phyloP scores from a whole-genome alignment of 2,888 invertebrate genomes.

The Polydrusus pterygomalis region DNA sequence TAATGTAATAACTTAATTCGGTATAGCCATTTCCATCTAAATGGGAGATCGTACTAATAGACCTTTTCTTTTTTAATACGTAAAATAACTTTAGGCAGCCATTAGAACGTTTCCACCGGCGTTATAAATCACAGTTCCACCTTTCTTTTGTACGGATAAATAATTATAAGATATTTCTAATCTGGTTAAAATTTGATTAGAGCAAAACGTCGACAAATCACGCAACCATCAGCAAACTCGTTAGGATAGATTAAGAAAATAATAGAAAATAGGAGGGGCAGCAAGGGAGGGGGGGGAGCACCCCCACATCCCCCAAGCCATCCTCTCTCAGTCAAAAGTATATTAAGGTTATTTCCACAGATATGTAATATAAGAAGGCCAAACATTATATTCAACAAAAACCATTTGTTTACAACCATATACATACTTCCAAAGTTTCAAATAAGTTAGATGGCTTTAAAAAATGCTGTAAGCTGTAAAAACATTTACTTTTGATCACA shows the following conservation, averaged over 20 bases:
- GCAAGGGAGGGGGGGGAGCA: no score
- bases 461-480: no score
- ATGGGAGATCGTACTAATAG: background rate
- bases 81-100: background rate
- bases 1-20: slow-evolving; percentile 14
- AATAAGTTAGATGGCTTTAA: no score
- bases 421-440: no score
- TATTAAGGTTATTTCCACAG: no score
- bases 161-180: slow-evolving; percentile 7
- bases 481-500: no score
- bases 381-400: no score
- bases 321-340: no score
- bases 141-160: slow-evolving; percentile 16
- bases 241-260: slow-evolving; percentile 3
- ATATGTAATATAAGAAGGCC: no score
- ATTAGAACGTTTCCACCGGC: slow-evolving; percentile 5
- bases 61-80: background rate
- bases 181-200: slow-evolving; percentile 20
- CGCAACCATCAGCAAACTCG: background rate
- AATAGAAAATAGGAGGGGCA: no score
- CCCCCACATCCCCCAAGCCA: no score
- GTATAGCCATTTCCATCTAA: slow-evolving; percentile 19
- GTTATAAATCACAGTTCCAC: slow-evolving; percentile 8
- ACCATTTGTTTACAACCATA: no score
- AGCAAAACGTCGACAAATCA: slow-evolving; percentile 1